A percentile compares a stretch with the other conserved stretches of the same genome.
These are phyloP conservation scores for Coleophora deauratella DNA, from an alignment of 2,888 invertebrate genomes.

Conservation along the genomic window DNA sequence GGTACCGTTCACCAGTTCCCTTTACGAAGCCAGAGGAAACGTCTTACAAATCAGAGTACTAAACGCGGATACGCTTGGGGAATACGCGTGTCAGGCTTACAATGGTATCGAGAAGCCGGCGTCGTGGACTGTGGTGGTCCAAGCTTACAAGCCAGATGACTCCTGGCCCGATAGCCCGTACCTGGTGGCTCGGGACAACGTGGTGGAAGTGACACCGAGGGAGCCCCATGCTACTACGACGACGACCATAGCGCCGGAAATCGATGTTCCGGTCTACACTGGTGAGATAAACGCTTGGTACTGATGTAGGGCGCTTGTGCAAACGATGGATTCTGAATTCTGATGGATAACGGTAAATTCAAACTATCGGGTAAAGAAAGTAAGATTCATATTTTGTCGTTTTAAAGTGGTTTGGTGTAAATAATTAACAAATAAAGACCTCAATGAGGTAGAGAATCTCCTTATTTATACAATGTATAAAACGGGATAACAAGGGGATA, in stretches of 20 bases:
- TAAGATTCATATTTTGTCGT: too few relatives aligned
- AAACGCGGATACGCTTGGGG: slow-evolving; percentile 81
- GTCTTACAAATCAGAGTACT: slow-evolving; percentile 84
- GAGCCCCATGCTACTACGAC: slow-evolving; percentile 19
- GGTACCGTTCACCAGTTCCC: slow-evolving; percentile 80
- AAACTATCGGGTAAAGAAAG: too few relatives aligned
- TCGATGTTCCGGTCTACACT: slow-evolving; percentile 34
- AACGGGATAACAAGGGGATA: too few relatives aligned
- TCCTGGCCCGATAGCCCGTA: slow-evolving; percentile 31
- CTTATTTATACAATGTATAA: too few relatives aligned
- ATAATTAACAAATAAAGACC: too few relatives aligned
- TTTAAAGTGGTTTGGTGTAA: too few relatives aligned
- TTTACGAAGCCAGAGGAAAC: slow-evolving; percentile 83
- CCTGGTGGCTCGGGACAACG: slow-evolving; percentile 25
- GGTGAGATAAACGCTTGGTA: slow-evolving; percentile 44
- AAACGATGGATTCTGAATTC: too few relatives aligned
- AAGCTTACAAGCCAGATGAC: slow-evolving; percentile 81
- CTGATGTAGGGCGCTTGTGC: neutral
- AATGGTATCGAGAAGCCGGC: slow-evolving; percentile 86
- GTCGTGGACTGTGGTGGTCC: slow-evolving; percentile 83
- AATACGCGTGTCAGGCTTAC: slow-evolving; percentile 92
- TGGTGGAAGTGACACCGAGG: slow-evolving; percentile 17
- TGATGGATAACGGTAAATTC: too few relatives aligned
- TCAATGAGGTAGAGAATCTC: too few relatives aligned
- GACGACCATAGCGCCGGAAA: slow-evolving; percentile 17